A percentile compares a stretch with the other conserved stretches of the same genome.
Conservation (phyloP, 2,797 vertebrate genomes). For the Coccyzus lansbergi region DNA sequence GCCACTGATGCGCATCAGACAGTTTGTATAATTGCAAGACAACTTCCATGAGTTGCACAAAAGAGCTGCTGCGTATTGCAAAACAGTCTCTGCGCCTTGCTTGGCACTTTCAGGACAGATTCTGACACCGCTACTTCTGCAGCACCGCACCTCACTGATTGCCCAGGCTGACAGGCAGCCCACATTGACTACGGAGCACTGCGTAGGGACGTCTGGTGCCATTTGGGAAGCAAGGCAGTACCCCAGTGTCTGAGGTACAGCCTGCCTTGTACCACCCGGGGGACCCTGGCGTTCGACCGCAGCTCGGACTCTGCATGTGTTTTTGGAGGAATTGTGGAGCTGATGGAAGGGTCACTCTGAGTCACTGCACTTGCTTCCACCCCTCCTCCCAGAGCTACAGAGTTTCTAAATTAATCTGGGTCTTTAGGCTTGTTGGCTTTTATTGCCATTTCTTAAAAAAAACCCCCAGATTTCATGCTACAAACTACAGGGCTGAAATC, state of each 20-base stretch:
- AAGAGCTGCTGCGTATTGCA: background rate
- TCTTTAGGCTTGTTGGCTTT: background rate
- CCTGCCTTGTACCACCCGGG: rapidly evolving
- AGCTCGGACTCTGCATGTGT: rapidly evolving
- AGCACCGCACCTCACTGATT: rapidly evolving
- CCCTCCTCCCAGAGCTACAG: background rate
- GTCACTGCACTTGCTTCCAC: background rate
- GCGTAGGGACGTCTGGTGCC: rapidly evolving
- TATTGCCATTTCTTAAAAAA: background rate
- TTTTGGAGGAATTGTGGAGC: background rate
- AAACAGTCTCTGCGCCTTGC: background rate
- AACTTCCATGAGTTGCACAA: background rate
- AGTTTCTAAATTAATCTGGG: conserved; percentile 14
- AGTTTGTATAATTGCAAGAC: rapidly evolving
- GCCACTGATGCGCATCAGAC: background rate
- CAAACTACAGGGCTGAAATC: background rate
- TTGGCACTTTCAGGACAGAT: rapidly evolving
- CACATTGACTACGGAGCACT: rapidly evolving
- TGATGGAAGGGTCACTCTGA: conserved; percentile 19
- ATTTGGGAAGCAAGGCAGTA: background rate
- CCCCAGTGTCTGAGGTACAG: background rate
- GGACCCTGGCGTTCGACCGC: rapidly evolving
- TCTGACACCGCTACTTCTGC: rapidly evolving
- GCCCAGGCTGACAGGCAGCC: background rate
- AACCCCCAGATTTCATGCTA: background rate